A percentile compares a stretch with the other conserved stretches of the same genome.
phyloP scores from a whole-genome alignment of 2,888 invertebrate species.

The Blera fallax region DNA sequence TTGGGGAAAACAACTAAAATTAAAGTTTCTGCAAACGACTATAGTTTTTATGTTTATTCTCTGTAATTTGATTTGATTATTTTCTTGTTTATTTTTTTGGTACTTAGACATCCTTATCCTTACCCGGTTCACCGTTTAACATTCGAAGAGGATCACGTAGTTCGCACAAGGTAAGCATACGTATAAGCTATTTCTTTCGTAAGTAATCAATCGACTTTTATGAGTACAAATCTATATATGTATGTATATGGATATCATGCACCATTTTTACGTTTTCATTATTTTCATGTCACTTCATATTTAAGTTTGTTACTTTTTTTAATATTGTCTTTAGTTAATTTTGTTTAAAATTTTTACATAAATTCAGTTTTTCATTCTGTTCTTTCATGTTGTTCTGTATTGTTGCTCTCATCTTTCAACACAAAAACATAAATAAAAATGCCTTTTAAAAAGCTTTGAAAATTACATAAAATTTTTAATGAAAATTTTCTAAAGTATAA shows the following conservation, averaged over 20 bases:
- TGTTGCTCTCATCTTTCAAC: constrained; percentile 65
- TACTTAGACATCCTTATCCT: constrained; percentile 94
- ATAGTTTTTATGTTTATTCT: constrained; percentile 69
- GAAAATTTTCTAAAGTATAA: constrained; percentile 64
- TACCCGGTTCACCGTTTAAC: constrained; percentile 98
- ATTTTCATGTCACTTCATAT: constrained; percentile 68
- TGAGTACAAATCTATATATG: constrained; percentile 30
- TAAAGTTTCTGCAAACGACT: constrained; percentile 43
- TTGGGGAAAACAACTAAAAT: background rate
- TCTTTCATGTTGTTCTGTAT: constrained; percentile 60
- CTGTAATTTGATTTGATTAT: constrained; percentile 71
- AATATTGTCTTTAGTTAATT: constrained; percentile 33
- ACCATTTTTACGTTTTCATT: constrained; percentile 60
- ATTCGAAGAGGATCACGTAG: constrained; percentile 94
- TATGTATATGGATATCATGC: constrained; percentile 68
- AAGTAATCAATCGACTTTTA: constrained; percentile 43
- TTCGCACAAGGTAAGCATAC: constrained; percentile 87
- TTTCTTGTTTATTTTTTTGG: constrained; percentile 73
- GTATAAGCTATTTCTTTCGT: constrained; percentile 28
- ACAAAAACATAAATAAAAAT: constrained; percentile 15
- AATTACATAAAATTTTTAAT: constrained; percentile 25
- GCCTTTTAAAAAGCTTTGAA: background rate
- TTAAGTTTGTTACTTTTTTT: constrained; percentile 52
- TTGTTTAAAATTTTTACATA: constrained; percentile 36
- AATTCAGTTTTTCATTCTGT: constrained; percentile 22